Evolutionary conservation across 2,797 vertebrate genomes (phyloP).

Genomic region (Acipenser ruthenus): DNA sequence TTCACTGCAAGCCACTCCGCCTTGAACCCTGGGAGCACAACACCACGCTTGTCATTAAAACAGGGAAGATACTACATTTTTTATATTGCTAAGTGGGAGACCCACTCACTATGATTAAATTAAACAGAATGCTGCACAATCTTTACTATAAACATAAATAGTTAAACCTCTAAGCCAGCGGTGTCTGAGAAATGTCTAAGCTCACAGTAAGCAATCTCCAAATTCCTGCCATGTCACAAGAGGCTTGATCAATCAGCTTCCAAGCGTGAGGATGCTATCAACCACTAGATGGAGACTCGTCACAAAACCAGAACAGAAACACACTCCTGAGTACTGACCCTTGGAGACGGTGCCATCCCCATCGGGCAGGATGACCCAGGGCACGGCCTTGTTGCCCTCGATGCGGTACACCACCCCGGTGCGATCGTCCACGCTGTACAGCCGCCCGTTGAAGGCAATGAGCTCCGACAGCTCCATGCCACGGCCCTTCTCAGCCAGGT

Average conservation of each 20-base stretch:
- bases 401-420: slow-evolving; percentile 86
- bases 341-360: slow-evolving; percentile 83
- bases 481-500: slow-evolving; percentile 86
- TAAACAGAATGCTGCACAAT: too few species aligned
- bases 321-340: slow-evolving; percentile 53
- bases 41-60: background rate
- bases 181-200: background rate
- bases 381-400: slow-evolving; percentile 72
- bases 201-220: background rate
- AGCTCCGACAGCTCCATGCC: slow-evolving; percentile 96
- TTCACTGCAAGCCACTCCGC: slow-evolving; percentile 94
- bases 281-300: too few species aligned
- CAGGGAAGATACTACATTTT: too few species aligned
- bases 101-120: too few species aligned
- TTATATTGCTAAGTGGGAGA: too few species aligned
- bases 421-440: slow-evolving; percentile 86
- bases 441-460: slow-evolving; percentile 82
- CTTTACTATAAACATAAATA: too few species aligned
- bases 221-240: too few species aligned
- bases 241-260: too few species aligned
- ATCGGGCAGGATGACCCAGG: slow-evolving; percentile 89
- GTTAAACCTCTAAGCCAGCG: too few species aligned
- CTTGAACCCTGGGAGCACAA: slow-evolving; percentile 74
- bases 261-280: background rate
- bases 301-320: too few species aligned